A percentile compares a stretch with the other conserved stretches of the same genome.
Conservation (phyloP, 2,113 vertebrate genomes). For the Nyctibius bracteatus region DNA sequence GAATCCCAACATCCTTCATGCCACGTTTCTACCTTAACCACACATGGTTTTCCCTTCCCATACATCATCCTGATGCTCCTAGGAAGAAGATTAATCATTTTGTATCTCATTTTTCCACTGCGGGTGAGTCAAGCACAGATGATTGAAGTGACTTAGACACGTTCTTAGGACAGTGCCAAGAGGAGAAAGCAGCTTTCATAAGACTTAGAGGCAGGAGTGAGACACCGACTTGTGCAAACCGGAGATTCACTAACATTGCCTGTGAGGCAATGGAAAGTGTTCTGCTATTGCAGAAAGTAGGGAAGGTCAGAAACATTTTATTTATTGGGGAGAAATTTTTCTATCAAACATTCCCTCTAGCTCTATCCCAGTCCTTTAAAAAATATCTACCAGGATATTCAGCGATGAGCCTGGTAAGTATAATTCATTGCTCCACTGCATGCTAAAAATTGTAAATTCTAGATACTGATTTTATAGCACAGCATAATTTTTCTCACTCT, state of each 20-base stretch:
- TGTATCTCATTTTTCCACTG: slow-evolving; percentile 12
- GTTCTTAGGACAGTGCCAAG: slow-evolving; percentile 6
- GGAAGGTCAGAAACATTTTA: background rate
- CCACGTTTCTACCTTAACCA: background rate
- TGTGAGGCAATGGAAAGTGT: background rate
- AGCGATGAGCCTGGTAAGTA: background rate
- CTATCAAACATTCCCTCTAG: background rate
- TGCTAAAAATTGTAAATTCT: background rate
- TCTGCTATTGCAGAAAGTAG: background rate
- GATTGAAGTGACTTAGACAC: slow-evolving; percentile 28
- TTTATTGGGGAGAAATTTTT: background rate
- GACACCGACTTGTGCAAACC: background rate
- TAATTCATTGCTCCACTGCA: background rate
- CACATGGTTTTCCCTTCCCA: background rate
- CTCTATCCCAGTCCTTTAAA: background rate
- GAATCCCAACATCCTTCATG: background rate
- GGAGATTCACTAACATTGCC: background rate
- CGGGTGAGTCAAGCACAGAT: background rate
- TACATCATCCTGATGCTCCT: background rate
- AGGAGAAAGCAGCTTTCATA: background rate
- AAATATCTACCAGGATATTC: background rate
- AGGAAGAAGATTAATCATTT: slow-evolving; percentile 6
- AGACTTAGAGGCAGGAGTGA: background rate
- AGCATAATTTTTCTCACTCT: background rate
- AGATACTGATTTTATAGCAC: background rate